A percentile compares a stretch with the other conserved stretches of the same genome.
These are phyloP conservation scores for Phania funesta DNA, from an alignment of 2,888 invertebrate species.

Conservation along the genomic window DNA sequence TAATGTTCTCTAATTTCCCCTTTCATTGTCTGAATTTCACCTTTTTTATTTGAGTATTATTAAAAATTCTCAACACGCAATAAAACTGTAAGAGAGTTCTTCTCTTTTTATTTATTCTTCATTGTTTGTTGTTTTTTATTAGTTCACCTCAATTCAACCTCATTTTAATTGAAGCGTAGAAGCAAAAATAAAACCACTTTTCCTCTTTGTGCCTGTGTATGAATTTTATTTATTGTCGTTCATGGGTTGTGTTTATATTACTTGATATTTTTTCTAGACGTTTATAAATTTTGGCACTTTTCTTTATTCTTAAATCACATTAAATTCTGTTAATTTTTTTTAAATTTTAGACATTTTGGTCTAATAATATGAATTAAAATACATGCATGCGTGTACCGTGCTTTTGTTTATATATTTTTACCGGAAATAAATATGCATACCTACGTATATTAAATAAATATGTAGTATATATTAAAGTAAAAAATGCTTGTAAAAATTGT, in stretches of 20 bases:
- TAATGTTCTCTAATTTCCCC: slow-evolving; percentile 8
- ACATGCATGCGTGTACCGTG: no score
- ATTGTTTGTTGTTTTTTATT: slow-evolving; percentile 40
- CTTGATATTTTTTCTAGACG: slow-evolving; percentile 11
- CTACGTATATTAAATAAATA: no score
- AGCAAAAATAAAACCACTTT: slow-evolving; percentile 40
- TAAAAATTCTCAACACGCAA: slow-evolving; percentile 22
- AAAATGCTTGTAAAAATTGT: no score
- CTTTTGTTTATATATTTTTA: no score
- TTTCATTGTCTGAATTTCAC: slow-evolving; percentile 7
- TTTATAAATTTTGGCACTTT: slow-evolving; percentile 44
- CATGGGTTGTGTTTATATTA: slow-evolving; percentile 25
- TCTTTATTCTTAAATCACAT: neutral
- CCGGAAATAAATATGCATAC: no score
- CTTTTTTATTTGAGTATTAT: neutral
- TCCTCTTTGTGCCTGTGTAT: slow-evolving; percentile 48
- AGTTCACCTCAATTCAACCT: slow-evolving; percentile 65
- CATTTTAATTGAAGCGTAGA: slow-evolving; percentile 54
- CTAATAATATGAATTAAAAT: no score
- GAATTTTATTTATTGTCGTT: slow-evolving; percentile 22
- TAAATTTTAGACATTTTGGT: no score
- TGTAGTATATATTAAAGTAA: no score
- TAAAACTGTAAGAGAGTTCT: slow-evolving; percentile 12
- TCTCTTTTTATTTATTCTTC: slow-evolving; percentile 14
- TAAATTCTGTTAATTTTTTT: neutral